A percentile compares a stretch with the other conserved stretches of the same genome.
phyloP scores from a whole-genome alignment of 2,797 vertebrate genomes.

The Parotocinclus haroldoi region DNA sequence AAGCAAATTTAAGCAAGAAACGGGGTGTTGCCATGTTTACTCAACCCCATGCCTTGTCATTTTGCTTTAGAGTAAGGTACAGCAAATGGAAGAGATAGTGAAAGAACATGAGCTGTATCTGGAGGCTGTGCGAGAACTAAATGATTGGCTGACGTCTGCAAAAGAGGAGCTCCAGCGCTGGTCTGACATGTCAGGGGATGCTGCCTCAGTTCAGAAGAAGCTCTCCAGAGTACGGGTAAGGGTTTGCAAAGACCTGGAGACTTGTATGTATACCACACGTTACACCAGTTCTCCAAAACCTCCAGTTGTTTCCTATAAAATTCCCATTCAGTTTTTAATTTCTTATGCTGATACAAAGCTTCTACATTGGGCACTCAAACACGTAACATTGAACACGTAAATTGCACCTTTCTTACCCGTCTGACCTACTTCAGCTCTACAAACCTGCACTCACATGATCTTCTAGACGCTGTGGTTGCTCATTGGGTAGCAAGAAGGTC shows the following conservation, averaged over 20 bases:
- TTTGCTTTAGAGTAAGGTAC: constrained; percentile 84
- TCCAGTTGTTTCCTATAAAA: too few relatives aligned
- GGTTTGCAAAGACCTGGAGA: constrained; percentile 2
- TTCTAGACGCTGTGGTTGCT: too few relatives aligned
- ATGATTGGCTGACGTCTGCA: constrained; percentile 92
- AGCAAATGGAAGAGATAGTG: constrained; percentile 83
- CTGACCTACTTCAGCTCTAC: too few relatives aligned
- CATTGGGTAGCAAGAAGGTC: too few relatives aligned
- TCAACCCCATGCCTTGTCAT: neutral
- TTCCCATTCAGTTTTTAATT: too few relatives aligned
- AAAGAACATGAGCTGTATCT: constrained; percentile 90
- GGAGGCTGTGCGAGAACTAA: constrained; percentile 90
- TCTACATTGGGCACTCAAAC: too few relatives aligned
- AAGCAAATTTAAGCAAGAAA: neutral
- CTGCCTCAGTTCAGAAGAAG: constrained; percentile 80
- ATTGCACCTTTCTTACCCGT: too few relatives aligned
- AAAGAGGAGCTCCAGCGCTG: constrained; percentile 96
- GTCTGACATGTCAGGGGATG: constrained; percentile 90
- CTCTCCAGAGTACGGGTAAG: constrained; percentile 86
- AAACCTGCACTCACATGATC: too few relatives aligned
- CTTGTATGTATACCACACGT: neutral
- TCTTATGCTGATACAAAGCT: too few relatives aligned
- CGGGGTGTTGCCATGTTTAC: constrained; percentile 12
- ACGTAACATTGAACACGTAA: too few relatives aligned
- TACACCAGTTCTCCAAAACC: too few relatives aligned